Evolutionary conservation across 2,113 vertebrate species (phyloP).

Genomic region (Etheostoma spectabile): DNA sequence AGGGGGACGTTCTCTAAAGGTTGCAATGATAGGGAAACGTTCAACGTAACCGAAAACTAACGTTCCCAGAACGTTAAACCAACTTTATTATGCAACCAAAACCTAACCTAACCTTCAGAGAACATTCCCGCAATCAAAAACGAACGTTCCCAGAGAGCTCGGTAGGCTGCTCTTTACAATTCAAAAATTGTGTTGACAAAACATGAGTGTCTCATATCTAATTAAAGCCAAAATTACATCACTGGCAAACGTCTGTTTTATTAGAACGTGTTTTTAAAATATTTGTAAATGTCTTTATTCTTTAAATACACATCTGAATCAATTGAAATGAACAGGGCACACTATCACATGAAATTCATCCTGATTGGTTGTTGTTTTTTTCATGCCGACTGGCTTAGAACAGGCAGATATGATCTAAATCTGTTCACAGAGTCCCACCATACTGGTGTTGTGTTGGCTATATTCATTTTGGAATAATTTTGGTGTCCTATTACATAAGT

Average conservation of each 20-base stretch:
- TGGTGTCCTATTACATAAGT: not conserved
- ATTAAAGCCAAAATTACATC: too few species aligned
- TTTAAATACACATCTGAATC: not conserved
- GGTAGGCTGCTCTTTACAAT: not conserved
- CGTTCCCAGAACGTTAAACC: too few species aligned
- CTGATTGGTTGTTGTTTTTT: not conserved
- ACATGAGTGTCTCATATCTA: not conserved
- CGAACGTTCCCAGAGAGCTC: too few species aligned
- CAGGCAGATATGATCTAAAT: not conserved
- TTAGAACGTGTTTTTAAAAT: too few species aligned
- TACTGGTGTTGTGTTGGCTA: not conserved
- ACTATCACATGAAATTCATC: too few species aligned
- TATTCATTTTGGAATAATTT: not conserved
- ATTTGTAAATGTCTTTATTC: too few species aligned
- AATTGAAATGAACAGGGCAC: not conserved
- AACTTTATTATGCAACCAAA: too few species aligned
- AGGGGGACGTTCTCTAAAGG: too few species aligned
- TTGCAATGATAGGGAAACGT: too few species aligned
- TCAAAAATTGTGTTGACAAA: not conserved
- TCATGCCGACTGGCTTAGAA: not conserved
- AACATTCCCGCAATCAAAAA: too few species aligned
- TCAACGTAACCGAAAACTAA: too few species aligned
- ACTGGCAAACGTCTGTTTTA: not conserved
- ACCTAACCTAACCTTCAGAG: too few species aligned
- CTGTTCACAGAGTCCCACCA: not conserved